These are phyloP conservation scores for Bombus affinis DNA, from an alignment of 1,140 invertebrate genomes.

Conservation along the genomic window DNA sequence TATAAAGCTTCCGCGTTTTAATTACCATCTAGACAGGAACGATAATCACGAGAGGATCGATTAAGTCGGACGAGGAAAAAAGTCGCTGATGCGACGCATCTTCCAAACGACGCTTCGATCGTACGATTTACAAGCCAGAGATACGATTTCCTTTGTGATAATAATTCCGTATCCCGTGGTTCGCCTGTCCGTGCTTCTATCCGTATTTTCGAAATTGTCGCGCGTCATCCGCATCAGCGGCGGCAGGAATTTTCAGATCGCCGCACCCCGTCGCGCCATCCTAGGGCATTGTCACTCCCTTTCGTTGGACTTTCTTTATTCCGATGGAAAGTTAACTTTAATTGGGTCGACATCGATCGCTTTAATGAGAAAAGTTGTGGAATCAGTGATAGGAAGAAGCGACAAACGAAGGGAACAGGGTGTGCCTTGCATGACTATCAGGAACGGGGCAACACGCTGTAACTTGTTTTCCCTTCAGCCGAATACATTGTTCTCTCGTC, in stretches of 20 bases:
- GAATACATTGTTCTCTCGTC: conserved; percentile 16
- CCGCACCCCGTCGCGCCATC: neutral
- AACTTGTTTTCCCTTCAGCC: conserved; percentile 43
- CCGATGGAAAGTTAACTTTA: conserved; percentile 70
- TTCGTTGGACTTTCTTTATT: conserved; percentile 53
- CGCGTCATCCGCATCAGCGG: conserved; percentile 42
- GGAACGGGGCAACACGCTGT: conserved; percentile 6
- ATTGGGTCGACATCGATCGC: conserved; percentile 75
- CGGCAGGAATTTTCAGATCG: conserved; percentile 41
- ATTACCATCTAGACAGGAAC: neutral
- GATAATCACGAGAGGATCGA: neutral
- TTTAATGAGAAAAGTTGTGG: conserved; percentile 76
- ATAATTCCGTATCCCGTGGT: neutral
- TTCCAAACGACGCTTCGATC: neutral
- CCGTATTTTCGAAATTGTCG: conserved; percentile 27
- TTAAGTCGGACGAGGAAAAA: conserved; percentile 3
- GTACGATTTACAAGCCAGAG: neutral
- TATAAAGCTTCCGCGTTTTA: neutral
- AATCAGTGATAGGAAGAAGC: neutral
- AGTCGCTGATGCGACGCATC: neutral
- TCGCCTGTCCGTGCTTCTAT: neutral
- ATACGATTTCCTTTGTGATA: conserved; percentile 25
- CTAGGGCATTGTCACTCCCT: neutral
- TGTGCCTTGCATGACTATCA: conserved; percentile 50
- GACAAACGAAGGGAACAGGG: neutral